Evolutionary conservation across 2,113 vertebrate genomes (phyloP).

Genomic region (Dipodomys stephensi): DNA sequence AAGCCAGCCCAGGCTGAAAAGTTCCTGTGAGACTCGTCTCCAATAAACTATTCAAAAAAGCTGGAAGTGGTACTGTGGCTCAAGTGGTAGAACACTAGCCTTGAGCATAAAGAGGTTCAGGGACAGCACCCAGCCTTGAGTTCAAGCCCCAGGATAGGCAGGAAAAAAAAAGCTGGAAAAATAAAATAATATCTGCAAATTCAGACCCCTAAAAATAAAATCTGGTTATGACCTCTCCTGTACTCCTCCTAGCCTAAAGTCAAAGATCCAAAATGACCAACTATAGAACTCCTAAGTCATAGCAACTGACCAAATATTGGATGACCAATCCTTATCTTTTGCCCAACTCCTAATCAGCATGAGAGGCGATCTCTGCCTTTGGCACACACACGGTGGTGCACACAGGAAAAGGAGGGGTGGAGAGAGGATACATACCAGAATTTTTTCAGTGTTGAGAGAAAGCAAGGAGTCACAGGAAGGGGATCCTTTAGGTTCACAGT

Average conservation of each 20-base stretch:
- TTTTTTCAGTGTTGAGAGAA: constrained; percentile 96
- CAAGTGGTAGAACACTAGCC: too few species aligned
- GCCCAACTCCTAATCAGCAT: neutral
- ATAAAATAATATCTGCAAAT: constrained; percentile 1
- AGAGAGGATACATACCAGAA: constrained; percentile 89
- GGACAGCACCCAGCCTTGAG: too few species aligned
- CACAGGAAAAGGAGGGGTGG: neutral
- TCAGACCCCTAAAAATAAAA: neutral
- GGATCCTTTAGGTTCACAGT: constrained; percentile 93
- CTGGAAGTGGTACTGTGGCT: too few species aligned
- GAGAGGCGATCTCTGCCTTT: neutral
- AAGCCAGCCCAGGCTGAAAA: too few species aligned
- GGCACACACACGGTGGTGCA: neutral
- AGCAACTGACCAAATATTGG: neutral
- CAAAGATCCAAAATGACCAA: neutral
- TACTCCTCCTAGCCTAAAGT: neutral
- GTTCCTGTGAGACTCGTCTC: too few species aligned
- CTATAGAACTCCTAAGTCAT: neutral
- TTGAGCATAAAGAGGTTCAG: too few species aligned
- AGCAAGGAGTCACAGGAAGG: constrained; percentile 94
- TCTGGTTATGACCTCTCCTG: neutral
- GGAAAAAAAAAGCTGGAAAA: constrained; percentile 2
- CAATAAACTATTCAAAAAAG: too few species aligned
- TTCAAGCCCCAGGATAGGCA: too few species aligned
- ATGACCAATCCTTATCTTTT: neutral